Percentiles rank a stretch among this genome's conserved stretches.
Conservation (phyloP, 2,113 vertebrate genomes). For the Pseudonaja textilis region DNA sequence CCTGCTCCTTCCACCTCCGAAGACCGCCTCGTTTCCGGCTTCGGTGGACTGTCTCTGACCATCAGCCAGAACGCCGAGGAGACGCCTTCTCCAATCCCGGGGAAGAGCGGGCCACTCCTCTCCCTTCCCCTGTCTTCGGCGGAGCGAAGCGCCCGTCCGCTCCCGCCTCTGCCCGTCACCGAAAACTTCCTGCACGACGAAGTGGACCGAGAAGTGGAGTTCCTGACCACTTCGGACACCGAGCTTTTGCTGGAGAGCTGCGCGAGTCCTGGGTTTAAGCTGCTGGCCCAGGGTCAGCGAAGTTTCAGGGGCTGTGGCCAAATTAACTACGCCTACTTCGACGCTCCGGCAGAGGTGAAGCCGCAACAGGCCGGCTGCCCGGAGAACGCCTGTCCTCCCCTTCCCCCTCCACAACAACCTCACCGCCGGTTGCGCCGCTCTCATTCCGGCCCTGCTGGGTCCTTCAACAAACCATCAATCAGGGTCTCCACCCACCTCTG, state of each 20-base stretch:
- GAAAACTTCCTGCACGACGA: conserved; percentile 74
- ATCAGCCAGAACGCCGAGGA: conserved; percentile 59
- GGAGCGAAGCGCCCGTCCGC: conserved; percentile 81
- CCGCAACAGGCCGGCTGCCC: conserved; percentile 46
- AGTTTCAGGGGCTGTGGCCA: conserved; percentile 83
- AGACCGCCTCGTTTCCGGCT: conserved; percentile 69
- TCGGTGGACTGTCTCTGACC: conserved; percentile 79
- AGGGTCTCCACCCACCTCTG: conserved; percentile 68
- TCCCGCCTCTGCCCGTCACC: conserved; percentile 85
- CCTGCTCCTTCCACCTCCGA: conserved; percentile 63
- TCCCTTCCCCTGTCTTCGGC: conserved; percentile 32
- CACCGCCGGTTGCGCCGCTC: conserved; percentile 85
- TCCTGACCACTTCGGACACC: conserved; percentile 87
- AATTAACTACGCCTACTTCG: conserved; percentile 88
- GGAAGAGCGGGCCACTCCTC: conserved; percentile 51
- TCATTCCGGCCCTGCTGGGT: conserved; percentile 91
- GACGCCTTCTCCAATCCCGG: conserved; percentile 75
- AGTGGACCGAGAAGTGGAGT: conserved; percentile 89
- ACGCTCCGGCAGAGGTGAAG: conserved; percentile 64
- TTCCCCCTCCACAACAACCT: conserved; percentile 67
- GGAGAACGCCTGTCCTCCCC: conserved; percentile 39
- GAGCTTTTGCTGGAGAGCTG: conserved; percentile 78
- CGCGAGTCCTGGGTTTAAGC: conserved; percentile 71
- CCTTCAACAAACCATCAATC: conserved; percentile 83
- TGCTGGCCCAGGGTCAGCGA: conserved; percentile 67